Evolutionary conservation across 2,888 invertebrate species (phyloP), one percentile per base, ranked within the genome.

Genomic region (Galerucella nymphaeae): DNA sequence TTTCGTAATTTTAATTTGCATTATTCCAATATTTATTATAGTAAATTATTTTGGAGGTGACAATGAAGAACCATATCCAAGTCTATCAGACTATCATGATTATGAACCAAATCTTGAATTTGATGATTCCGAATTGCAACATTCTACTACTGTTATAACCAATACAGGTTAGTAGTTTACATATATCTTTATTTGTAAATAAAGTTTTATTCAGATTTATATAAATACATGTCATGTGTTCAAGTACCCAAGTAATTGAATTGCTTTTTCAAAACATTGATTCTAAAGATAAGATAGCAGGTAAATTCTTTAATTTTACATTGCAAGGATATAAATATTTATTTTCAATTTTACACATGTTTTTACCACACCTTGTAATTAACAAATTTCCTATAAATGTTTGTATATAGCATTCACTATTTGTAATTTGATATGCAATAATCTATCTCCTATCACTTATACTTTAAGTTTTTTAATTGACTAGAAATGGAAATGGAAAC

Each of bases 41-140:
- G 78, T 76, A 11, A 78, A 74, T 68, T 76, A 77, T 73, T 71
- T 76, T 64, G 73, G 68, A 41, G 81, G 76, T 72, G 80, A 82
- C 77, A 82, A 80, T 64, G 84, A 96, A 77, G 96, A 96, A 83
- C 90, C 93, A 10, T 93, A 94, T 85, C 94, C 95, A 66, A 96
- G 96, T 86, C 89, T 96, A 73, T 96, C 96, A 45, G 96, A 96
- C 87, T 93, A 92, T 85, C 96, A 96, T 85, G 97, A 97, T 87
- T 95, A 96, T 86, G 98, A 98, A 86, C 97, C 97, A 14, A 95
- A 96, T 87, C 89, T 98, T 85, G 97, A 98, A 87, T 98, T 98
- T 88, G 98, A 98, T 88, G 98, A 98, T 87, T 94, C 96, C 14
- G 98, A 98, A 88, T 87, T 96, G 72, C 91, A 91, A 82, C 91